These are phyloP conservation scores for Prorops nasuta DNA, from an alignment of 1,140 invertebrate genomes.

Conservation along the genomic window DNA sequence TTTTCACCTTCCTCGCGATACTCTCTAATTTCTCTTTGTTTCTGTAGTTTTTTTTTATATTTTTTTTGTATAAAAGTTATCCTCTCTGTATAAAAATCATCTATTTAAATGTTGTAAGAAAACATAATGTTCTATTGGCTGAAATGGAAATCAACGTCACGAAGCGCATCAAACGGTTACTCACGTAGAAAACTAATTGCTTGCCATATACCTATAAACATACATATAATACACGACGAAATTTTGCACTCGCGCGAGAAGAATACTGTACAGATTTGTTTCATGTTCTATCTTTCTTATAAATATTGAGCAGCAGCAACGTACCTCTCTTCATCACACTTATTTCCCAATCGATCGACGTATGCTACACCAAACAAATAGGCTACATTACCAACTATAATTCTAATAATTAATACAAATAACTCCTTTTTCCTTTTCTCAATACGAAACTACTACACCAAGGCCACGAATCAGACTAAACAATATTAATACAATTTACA, in stretches of 20 bases:
- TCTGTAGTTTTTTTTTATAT: slow-evolving; percentile 6
- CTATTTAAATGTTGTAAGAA: slow-evolving; percentile 2
- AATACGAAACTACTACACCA: too few species aligned
- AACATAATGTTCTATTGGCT: not conserved
- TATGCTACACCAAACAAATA: not conserved
- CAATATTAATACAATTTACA: too few species aligned
- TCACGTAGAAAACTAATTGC: too few species aligned
- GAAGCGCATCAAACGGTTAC: too few species aligned
- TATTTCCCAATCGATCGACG: too few species aligned
- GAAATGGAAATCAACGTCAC: not conserved
- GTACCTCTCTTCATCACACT: too few species aligned
- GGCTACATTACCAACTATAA: not conserved
- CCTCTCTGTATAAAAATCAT: not conserved
- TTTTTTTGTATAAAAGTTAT: slow-evolving; percentile 20
- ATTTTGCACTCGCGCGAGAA: not conserved
- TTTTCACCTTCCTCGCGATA: too few species aligned
- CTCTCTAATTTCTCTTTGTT: not conserved
- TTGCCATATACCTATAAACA: too few species aligned
- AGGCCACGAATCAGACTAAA: too few species aligned
- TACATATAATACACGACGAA: too few species aligned
- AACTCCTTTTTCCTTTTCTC: not conserved
- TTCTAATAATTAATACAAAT: slow-evolving; percentile 1
- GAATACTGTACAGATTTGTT: slow-evolving; percentile 8
- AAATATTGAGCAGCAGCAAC: slow-evolving; percentile 9
- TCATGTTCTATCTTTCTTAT: not conserved